Evolutionary conservation across 2,113 vertebrate species (phyloP).

Genomic region (Mormyrus lacerda): DNA sequence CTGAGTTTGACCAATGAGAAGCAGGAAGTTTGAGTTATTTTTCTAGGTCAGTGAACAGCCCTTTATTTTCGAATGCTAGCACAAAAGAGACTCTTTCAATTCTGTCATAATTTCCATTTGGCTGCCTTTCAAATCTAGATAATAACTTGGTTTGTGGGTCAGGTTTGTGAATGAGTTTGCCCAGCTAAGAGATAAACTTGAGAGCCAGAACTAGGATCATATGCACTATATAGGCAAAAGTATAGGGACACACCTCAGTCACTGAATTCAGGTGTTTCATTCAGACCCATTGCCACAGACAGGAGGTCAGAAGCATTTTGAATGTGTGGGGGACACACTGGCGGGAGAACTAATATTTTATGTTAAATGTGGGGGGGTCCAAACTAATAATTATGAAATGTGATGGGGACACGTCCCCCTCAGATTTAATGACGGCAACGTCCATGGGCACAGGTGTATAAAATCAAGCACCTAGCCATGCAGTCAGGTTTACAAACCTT

Average conservation of each 20-base stretch:
- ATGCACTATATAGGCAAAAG: background rate
- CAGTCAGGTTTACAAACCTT: background rate
- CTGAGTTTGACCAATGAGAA: constrained; percentile 58
- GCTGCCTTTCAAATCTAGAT: constrained; percentile 69
- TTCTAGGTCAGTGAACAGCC: constrained; percentile 58
- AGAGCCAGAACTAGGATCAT: background rate
- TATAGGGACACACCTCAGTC: background rate
- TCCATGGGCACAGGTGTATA: background rate
- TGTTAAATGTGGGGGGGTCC: no score
- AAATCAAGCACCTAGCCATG: background rate
- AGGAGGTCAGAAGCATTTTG: no score
- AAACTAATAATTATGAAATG: no score
- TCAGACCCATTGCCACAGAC: background rate
- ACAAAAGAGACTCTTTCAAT: constrained; percentile 63
- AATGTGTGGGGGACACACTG: no score
- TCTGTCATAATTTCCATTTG: constrained; percentile 73
- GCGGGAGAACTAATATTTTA: no score
- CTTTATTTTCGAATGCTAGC: constrained; percentile 71
- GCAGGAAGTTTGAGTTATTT: constrained; percentile 50
- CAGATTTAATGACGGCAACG: no score
- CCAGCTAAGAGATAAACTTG: background rate
- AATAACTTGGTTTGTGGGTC: constrained; percentile 67
- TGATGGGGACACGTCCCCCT: no score
- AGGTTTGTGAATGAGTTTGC: background rate
- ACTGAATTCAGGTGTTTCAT: background rate